Evolutionary conservation across 92 coral and sea anemone species (phyloP).

Genomic region (Epizoanthus rinbou): DNA sequence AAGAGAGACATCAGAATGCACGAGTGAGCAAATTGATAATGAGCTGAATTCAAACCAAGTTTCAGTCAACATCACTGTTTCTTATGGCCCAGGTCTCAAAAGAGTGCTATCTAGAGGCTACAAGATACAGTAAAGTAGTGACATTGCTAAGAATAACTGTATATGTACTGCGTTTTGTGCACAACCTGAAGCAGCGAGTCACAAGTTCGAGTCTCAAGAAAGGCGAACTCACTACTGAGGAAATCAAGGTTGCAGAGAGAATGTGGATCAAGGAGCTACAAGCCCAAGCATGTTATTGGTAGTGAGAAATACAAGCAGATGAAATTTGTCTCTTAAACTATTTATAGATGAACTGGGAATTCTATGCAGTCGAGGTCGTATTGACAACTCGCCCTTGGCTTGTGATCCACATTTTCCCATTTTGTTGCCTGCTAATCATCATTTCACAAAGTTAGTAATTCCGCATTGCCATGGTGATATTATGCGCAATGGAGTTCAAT

Average conservation of each 20-base stretch:
- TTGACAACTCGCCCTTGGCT: slow-evolving; percentile 41
- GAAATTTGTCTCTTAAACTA: slow-evolving; percentile 32
- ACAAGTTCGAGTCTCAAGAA: background rate
- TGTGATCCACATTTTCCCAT: slow-evolving; percentile 43
- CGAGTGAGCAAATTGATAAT: background rate
- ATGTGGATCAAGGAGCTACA: slow-evolving; percentile 51
- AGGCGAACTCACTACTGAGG: slow-evolving; percentile 30
- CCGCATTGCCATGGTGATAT: slow-evolving; percentile 40
- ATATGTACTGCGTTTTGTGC: slow-evolving; percentile 50
- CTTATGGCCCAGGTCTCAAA: slow-evolving; percentile 9
- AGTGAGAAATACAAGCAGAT: slow-evolving; percentile 30
- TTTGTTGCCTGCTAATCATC: slow-evolving; percentile 39
- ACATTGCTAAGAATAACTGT: slow-evolving; percentile 58
- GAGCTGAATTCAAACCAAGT: background rate
- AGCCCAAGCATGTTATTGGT: background rate
- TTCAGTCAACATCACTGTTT: background rate
- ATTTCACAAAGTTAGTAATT: slow-evolving; percentile 41
- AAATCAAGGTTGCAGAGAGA: slow-evolving; percentile 40
- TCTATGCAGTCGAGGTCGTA: slow-evolving; percentile 39
- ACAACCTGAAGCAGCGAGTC: slow-evolving; percentile 30
- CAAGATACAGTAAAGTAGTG: slow-evolving; percentile 48
- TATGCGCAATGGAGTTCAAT: slow-evolving; percentile 46
- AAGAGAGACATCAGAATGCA: background rate
- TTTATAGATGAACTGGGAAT: slow-evolving; percentile 42
- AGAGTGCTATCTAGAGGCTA: slow-evolving; percentile 28